Conservation (phyloP, 2,797 vertebrate genomes). For the Sternotherus odoratus region DNA sequence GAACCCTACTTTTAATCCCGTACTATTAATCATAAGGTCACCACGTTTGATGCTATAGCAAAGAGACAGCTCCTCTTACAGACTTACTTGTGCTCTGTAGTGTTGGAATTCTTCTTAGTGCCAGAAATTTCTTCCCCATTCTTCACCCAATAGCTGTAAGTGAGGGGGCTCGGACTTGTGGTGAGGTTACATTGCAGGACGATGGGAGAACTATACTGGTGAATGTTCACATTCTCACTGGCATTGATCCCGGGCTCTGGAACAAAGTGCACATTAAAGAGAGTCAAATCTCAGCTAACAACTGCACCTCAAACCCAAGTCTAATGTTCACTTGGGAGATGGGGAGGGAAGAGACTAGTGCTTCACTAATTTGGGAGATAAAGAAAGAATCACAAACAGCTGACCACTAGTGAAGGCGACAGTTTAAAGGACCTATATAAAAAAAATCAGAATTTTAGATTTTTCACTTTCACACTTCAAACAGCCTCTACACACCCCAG, state of each 20-base stretch:
- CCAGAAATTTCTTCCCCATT: slow-evolving; percentile 90
- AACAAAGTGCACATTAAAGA: slow-evolving; percentile 77
- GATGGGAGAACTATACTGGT: slow-evolving; percentile 69
- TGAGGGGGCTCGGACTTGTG: slow-evolving; percentile 85
- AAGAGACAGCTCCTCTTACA: background rate
- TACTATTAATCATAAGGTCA: fast-evolving
- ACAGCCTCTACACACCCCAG: background rate
- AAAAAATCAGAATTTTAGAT: background rate
- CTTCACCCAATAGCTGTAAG: slow-evolving; percentile 94
- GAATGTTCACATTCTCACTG: slow-evolving; percentile 89
- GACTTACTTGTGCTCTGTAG: slow-evolving; percentile 88
- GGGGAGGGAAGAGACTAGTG: slow-evolving; percentile 63
- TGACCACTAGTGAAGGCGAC: slow-evolving; percentile 66
- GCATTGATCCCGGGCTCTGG: slow-evolving; percentile 95
- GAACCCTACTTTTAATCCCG: too few species aligned
- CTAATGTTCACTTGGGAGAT: slow-evolving; percentile 48
- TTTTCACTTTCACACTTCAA: fast-evolving
- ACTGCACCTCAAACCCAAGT: slow-evolving; percentile 21
- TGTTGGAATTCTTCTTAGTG: slow-evolving; percentile 83
- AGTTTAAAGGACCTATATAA: slow-evolving; percentile 58
- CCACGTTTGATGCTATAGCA: background rate
- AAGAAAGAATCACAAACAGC: slow-evolving; percentile 70
- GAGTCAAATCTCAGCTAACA: slow-evolving; percentile 2
- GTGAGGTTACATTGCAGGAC: slow-evolving; percentile 94
- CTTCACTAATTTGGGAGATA: slow-evolving; percentile 72